Evolutionary conservation across 2,888 invertebrate genomes (phyloP).

Genomic region (Argyresthia goedartella): DNA sequence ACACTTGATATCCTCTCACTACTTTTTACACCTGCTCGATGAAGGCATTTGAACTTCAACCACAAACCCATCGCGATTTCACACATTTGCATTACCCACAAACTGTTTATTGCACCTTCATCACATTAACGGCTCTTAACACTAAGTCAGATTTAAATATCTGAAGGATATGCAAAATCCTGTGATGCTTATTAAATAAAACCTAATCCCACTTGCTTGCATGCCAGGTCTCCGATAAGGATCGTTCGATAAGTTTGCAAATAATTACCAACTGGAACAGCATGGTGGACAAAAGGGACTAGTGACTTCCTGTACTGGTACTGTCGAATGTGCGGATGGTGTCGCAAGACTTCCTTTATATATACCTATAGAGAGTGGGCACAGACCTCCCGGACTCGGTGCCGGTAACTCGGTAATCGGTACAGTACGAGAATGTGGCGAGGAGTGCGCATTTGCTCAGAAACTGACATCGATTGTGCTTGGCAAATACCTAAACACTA

Average conservation of each 20-base stretch:
- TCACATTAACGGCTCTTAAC: neutral
- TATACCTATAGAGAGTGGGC: constrained; percentile 36
- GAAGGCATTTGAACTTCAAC: neutral
- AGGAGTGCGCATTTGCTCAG: constrained; percentile 27
- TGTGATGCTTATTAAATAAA: too few species aligned
- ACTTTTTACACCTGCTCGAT: too few species aligned
- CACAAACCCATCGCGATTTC: neutral
- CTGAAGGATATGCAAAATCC: too few species aligned
- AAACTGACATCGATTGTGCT: constrained; percentile 54
- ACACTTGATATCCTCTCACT: too few species aligned
- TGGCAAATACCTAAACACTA: constrained; percentile 23
- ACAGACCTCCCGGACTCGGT: constrained; percentile 25
- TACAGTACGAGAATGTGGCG: neutral
- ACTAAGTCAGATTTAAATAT: neutral
- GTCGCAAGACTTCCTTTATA: constrained; percentile 62
- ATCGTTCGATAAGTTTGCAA: too few species aligned
- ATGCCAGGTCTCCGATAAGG: too few species aligned
- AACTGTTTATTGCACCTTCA: neutral
- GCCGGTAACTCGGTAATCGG: constrained; percentile 20
- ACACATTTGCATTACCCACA: too few species aligned
- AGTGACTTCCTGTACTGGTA: constrained; percentile 60
- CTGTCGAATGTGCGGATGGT: constrained; percentile 61
- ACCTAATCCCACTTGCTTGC: too few species aligned
- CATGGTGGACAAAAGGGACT: constrained; percentile 49
- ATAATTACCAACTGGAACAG: constrained; percentile 43